Conservation (phyloP, 2,888 invertebrate species). For the Tetranychus piercei region DNA sequence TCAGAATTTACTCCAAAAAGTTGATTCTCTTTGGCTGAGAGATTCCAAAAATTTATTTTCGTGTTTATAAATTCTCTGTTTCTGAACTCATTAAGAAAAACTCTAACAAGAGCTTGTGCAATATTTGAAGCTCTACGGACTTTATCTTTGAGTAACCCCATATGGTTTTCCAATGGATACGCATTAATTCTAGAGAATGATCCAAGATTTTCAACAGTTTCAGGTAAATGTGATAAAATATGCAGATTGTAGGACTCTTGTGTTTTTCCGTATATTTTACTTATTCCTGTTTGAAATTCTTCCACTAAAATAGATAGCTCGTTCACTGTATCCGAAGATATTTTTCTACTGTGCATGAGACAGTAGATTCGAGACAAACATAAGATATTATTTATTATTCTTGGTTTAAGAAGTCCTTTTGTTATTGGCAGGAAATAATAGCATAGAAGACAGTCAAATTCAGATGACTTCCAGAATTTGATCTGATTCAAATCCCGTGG, state of each 20-base stretch:
- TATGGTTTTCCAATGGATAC: too few relatives aligned
- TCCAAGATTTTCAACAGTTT: too few relatives aligned
- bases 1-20: too few relatives aligned
- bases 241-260: neutral
- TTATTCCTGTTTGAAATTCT: neutral
- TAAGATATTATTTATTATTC: neutral
- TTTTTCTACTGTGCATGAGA: neutral
- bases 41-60: too few relatives aligned
- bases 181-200: too few relatives aligned
- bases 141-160: too few relatives aligned
- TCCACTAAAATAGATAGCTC: neutral
- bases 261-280: neutral
- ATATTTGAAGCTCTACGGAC: too few relatives aligned
- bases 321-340: neutral
- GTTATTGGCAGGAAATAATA: neutral
- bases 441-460: neutral
- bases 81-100: too few relatives aligned
- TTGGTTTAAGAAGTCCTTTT: neutral
- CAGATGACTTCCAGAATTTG: neutral
- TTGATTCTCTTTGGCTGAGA: too few relatives aligned
- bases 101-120: too few relatives aligned
- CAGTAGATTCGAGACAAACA: neutral
- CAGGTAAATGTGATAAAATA: too few relatives aligned
- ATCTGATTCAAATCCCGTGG: neutral
- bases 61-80: too few relatives aligned